Evolutionary conservation across 2,113 vertebrate species (phyloP).

Genomic region (Delphinus delphis): DNA sequence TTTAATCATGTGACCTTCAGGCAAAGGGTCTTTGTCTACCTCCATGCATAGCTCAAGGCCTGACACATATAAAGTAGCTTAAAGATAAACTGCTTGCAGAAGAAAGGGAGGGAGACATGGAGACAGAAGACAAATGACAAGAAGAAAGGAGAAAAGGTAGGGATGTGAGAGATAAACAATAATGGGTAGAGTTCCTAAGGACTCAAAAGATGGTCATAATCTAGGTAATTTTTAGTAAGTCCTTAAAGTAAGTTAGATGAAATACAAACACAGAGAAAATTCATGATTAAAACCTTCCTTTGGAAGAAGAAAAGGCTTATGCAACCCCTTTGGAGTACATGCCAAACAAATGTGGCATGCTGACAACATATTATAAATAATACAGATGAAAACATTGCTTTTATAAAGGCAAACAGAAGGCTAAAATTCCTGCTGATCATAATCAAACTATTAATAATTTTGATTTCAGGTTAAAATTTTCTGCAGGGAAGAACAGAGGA

Average conservation of each 20-base stretch:
- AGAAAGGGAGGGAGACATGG: background rate
- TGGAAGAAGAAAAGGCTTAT: constrained; percentile 23
- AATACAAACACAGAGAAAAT: background rate
- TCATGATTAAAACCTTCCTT: constrained; percentile 50
- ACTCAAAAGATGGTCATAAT: background rate
- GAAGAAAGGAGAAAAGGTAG: background rate
- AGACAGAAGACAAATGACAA: background rate
- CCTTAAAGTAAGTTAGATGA: background rate
- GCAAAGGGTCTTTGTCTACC: background rate
- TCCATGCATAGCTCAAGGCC: background rate
- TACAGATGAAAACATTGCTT: constrained; percentile 32
- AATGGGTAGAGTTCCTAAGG: background rate
- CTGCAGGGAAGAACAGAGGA: background rate
- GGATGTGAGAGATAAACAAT: background rate
- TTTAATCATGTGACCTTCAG: background rate
- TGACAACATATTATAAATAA: constrained; percentile 50
- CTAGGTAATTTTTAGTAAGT: background rate
- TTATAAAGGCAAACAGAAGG: constrained; percentile 62
- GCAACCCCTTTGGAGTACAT: background rate
- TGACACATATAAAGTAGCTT: background rate
- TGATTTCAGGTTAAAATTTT: constrained; percentile 33
- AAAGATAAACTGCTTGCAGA: background rate
- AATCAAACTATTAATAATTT: constrained; percentile 36
- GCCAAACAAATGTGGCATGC: constrained; percentile 22
- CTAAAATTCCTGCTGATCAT: background rate